These are phyloP conservation scores for Brachymystax lenok DNA, from an alignment of 2,797 vertebrate genomes.

Conservation along the genomic window DNA sequence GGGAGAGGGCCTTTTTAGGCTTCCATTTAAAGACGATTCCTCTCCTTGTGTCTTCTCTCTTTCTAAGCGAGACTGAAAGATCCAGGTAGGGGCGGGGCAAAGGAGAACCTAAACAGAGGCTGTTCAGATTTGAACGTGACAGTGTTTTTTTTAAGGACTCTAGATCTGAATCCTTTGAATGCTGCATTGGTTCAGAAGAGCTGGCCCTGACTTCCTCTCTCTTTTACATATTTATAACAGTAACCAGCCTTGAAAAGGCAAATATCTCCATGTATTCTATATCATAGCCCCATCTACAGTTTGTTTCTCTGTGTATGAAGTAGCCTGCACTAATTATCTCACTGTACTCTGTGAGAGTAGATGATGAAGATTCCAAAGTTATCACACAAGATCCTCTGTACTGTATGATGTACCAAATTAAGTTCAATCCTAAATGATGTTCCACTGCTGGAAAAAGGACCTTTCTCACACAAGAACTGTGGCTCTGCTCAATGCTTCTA, in stretches of 20 bases:
- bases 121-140: slow-evolving; percentile 12
- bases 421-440: background rate
- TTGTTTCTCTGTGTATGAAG: background rate
- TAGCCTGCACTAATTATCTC: background rate
- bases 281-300: background rate
- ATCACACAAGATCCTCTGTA: slow-evolving; percentile 7
- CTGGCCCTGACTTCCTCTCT: background rate
- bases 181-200: background rate
- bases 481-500: background rate
- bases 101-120: background rate
- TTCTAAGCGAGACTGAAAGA: background rate
- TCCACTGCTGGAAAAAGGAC: slow-evolving; percentile 28
- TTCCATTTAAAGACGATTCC: slow-evolving; percentile 1
- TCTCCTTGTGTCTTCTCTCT: background rate
- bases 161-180: background rate
- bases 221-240: background rate
- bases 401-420: slow-evolving; percentile 21
- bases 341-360: background rate
- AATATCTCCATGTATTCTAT: background rate
- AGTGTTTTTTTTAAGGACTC: slow-evolving; percentile 3
- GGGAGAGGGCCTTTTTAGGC: slow-evolving; percentile 23
- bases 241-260: background rate
- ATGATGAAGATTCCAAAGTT: background rate
- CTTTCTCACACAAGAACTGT: background rate
- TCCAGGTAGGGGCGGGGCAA: background rate